Conservation (phyloP, 2,113 vertebrate genomes). For the Microcebus lehilahytsara region DNA sequence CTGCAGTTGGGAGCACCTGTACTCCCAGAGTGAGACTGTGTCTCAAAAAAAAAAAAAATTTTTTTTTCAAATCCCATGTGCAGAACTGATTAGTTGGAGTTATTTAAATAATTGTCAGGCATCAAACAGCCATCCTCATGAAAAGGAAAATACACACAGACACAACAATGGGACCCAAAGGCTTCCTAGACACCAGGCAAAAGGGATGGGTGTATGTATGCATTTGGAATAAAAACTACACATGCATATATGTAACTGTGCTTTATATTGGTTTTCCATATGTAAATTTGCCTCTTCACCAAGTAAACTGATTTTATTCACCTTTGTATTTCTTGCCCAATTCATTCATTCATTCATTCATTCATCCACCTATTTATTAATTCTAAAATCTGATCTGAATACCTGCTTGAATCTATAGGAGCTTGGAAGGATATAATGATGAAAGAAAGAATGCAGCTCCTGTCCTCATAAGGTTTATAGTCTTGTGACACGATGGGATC, state of each 20-base stretch:
- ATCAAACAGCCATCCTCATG: not conserved
- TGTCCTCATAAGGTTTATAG: not conserved
- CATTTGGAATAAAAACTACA: conserved; percentile 17
- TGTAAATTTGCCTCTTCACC: not conserved
- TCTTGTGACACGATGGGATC: not conserved
- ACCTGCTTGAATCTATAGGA: not conserved
- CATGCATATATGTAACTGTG: not conserved
- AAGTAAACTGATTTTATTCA: not conserved
- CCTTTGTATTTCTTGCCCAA: not conserved
- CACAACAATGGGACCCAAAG: not conserved
- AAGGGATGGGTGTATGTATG: not conserved
- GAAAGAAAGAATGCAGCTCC: not conserved
- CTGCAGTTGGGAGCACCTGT: too few species aligned
- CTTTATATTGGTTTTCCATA: not conserved
- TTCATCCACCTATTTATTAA: not conserved
- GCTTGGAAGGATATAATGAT: not conserved
- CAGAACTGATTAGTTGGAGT: conserved; percentile 21
- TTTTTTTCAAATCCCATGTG: not conserved
- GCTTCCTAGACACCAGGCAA: not conserved
- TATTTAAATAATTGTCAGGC: conserved; percentile 43
- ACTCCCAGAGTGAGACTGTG: too few species aligned
- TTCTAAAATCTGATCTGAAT: not conserved
- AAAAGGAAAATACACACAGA: not conserved
- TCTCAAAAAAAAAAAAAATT: too few species aligned
- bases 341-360: not conserved